phyloP scores from a whole-genome alignment of 2,888 invertebrate species.

The Luperina nickerlii region DNA sequence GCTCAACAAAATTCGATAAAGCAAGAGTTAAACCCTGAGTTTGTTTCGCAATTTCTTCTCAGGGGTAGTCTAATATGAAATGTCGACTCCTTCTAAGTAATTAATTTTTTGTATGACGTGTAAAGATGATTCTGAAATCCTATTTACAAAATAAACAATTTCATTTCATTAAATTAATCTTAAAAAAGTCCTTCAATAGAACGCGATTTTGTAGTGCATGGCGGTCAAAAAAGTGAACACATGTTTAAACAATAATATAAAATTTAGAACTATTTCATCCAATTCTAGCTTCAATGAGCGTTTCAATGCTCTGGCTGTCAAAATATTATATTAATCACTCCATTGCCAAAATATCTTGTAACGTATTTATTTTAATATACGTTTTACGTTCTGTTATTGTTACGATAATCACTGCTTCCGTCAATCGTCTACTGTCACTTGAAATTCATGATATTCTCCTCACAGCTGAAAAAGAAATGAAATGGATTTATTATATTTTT shows the following conservation, averaged over 20 bases:
- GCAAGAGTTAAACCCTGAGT: background rate
- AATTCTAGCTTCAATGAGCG: constrained; percentile 48
- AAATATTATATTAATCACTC: constrained; percentile 42
- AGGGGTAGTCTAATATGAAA: background rate
- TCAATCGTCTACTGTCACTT: constrained; percentile 41
- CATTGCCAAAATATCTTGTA: constrained; percentile 20
- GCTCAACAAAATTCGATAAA: constrained; percentile 5
- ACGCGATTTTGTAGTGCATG: constrained; percentile 7
- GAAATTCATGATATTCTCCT: constrained; percentile 55
- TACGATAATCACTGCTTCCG: constrained; percentile 56
- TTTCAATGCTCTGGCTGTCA: constrained; percentile 38
- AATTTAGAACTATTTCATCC: constrained; percentile 30
- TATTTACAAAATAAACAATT: background rate
- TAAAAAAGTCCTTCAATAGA: background rate
- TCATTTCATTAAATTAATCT: too few relatives aligned
- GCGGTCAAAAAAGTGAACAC: constrained; percentile 57
- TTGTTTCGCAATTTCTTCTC: background rate
- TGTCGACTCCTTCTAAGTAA: background rate
- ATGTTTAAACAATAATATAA: constrained; percentile 41
- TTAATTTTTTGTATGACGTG: background rate
- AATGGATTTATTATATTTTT: background rate
- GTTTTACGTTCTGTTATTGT: constrained; percentile 55
- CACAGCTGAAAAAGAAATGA: constrained; percentile 52
- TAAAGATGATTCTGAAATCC: background rate
- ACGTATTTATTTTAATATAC: constrained; percentile 44